Base-by-base conservation (phyloP, 1,140 invertebrate genomes). In the Polyergus mexicanus region DNA sequence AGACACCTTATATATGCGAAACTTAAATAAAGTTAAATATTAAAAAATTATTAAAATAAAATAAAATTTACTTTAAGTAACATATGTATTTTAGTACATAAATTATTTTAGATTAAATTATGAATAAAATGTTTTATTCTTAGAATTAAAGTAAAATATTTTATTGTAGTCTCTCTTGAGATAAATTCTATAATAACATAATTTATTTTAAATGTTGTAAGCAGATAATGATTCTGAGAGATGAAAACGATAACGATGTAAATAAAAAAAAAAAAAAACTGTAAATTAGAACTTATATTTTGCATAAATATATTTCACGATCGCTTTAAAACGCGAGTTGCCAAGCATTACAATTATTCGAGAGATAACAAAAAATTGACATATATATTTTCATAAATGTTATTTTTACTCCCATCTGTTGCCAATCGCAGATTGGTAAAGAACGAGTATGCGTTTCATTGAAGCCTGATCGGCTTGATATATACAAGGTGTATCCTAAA, bases 251-350 rank as follows among this genome's bases (percentile, higher is more conserved):
- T 28, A 1, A 1, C 19, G 87, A 87, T 66, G 91, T 93, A 4
- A 94, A 94, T 38, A 93, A 94, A 68, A 94, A 94, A n/a, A 93
- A 94, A 68, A 94, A 94, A n/a, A 94, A 94, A 7, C 80, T 95
- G 0, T 87, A 91, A 77, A 92, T 93, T 38, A 90, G 80, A 41
- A 93, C 93, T 38, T 95, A 93, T 74, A 91, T 94, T 22, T 83
- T 95, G 93, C 44, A 92, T 92, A 10, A 62, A 91, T 7, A 56
- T 90, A 51, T 41, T 47, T 19, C 86, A 88, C 10, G 76, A 91
- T 16, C 44, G 86, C 38, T 89, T 88, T 32, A 58, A 85, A 74
- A 74, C 78, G 2, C 71, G 58, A 65, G 3, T 11, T 56, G 11
- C 10, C 22, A 60, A 60, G 10, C 25, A 60, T 25, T 60, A 8